phyloP scores from a whole-genome alignment of 1,140 invertebrate genomes.

The Bombus haemorrhoidalis region DNA sequence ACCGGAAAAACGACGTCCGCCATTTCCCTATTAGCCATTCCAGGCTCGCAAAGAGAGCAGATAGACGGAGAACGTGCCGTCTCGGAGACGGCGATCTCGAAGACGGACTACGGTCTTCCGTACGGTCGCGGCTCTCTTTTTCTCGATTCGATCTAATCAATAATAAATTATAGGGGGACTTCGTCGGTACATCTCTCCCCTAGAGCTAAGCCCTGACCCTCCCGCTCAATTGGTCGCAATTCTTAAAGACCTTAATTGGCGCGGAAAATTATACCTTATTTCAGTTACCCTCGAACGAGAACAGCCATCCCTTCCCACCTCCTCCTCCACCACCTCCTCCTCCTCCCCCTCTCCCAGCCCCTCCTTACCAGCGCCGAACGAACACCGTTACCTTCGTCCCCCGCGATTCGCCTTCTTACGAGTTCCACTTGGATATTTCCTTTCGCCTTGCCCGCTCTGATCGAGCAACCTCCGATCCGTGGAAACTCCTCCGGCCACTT shows the following conservation, averaged over 20 bases:
- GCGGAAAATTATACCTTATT: conserved; percentile 84
- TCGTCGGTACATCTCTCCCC: conserved; percentile 76
- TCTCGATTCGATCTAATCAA: conserved; percentile 82
- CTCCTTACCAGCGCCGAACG: no score
- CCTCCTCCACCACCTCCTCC: conserved; percentile 24
- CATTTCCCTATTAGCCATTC: conserved; percentile 51
- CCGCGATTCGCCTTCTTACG: conserved; percentile 47
- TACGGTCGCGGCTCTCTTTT: conserved; percentile 65
- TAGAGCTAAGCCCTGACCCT: conserved; percentile 79
- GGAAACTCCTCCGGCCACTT: not conserved
- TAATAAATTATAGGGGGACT: conserved; percentile 82
- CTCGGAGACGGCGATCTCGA: not conserved
- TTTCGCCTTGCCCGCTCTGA: conserved; percentile 1
- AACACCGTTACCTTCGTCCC: not conserved
- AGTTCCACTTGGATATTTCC: conserved; percentile 62
- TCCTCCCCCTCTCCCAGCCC: conserved; percentile 4
- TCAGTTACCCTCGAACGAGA: conserved; percentile 71
- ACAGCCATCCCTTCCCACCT: conserved; percentile 28
- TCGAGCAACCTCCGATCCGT: not conserved
- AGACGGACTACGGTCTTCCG: not conserved
- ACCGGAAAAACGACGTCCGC: conserved; percentile 60
- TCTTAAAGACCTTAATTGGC: conserved; percentile 84
- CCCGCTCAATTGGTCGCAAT: conserved; percentile 82
- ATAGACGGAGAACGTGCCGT: not conserved
- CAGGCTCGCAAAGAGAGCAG: not conserved